These are phyloP conservation scores for Halictus quadricinctus DNA, from an alignment of 2,888 invertebrate species.

Conservation along the genomic window DNA sequence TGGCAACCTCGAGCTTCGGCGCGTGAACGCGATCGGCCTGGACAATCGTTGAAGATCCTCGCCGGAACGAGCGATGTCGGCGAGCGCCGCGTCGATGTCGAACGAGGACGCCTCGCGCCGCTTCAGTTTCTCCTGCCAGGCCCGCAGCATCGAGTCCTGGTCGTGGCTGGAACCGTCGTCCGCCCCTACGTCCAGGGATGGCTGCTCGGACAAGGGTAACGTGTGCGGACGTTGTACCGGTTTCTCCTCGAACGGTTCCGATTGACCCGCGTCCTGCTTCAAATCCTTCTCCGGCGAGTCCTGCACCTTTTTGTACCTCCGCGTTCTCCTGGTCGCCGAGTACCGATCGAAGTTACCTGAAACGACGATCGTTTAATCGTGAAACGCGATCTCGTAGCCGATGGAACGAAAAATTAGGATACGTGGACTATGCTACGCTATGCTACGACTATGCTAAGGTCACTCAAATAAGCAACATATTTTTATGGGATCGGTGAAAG, in stretches of 20 bases:
- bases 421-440: too few relatives aligned
- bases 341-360: slow-evolving; percentile 92
- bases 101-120: slow-evolving; percentile 74
- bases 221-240: slow-evolving; percentile 75
- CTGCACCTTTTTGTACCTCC: slow-evolving; percentile 87
- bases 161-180: slow-evolving; percentile 51
- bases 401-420: not conserved
- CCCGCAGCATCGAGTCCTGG: slow-evolving; percentile 83
- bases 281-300: slow-evolving; percentile 74
- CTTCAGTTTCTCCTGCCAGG: slow-evolving; percentile 89
- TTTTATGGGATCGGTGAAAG: too few relatives aligned
- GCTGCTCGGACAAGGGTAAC: slow-evolving; percentile 76
- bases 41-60: slow-evolving; percentile 82
- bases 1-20: slow-evolving; percentile 69
- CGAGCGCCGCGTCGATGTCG: slow-evolving; percentile 79
- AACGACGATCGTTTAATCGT: not conserved
- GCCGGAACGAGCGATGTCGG: slow-evolving; percentile 80
- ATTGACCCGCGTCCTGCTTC: slow-evolving; percentile 34
- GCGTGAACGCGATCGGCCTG: slow-evolving; percentile 76
- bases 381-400: not conserved
- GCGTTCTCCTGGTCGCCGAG: slow-evolving; percentile 91
- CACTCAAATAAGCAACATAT: too few relatives aligned
- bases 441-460: too few relatives aligned
- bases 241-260: slow-evolving; percentile 85
- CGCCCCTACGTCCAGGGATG: not conserved